phyloP scores from a whole-genome alignment of 2,888 invertebrate species.

The Diaphora mendica region DNA sequence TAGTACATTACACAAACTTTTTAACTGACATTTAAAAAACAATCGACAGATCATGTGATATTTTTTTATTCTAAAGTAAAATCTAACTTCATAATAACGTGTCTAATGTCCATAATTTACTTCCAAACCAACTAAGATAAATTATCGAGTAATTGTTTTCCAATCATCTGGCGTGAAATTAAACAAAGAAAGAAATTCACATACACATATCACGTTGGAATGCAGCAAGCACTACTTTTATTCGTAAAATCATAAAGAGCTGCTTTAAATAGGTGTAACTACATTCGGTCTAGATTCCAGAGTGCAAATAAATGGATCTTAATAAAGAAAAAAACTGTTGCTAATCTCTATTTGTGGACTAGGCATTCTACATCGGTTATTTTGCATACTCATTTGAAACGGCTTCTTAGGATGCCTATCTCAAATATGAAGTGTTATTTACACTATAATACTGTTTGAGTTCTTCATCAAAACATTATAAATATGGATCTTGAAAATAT shows the following conservation, averaged over 20 bases:
- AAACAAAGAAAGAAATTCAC: no score
- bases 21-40: no score
- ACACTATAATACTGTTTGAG: background rate
- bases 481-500: no score
- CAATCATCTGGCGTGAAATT: no score
- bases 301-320: constrained; percentile 37
- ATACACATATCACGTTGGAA: no score
- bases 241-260: background rate
- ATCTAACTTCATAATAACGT: no score
- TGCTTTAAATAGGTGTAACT: constrained; percentile 28
- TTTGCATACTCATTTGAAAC: constrained; percentile 40
- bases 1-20: no score
- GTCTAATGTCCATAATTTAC: no score
- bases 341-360: constrained; percentile 37
- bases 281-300: constrained; percentile 43
- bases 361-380: constrained; percentile 31
- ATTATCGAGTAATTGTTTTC: no score
- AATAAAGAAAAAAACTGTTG: constrained; percentile 34
- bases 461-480: background rate
- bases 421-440: background rate
- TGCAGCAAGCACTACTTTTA: background rate
- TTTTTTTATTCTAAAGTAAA: no score
- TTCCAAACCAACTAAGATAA: no score
- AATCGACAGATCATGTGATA: no score
- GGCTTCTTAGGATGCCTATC: constrained; percentile 18